Percentiles rank a stretch among this genome's conserved stretches.
These are phyloP conservation scores for Planococcus citri DNA, from an alignment of 1,140 invertebrate genomes.

Conservation along the genomic window DNA sequence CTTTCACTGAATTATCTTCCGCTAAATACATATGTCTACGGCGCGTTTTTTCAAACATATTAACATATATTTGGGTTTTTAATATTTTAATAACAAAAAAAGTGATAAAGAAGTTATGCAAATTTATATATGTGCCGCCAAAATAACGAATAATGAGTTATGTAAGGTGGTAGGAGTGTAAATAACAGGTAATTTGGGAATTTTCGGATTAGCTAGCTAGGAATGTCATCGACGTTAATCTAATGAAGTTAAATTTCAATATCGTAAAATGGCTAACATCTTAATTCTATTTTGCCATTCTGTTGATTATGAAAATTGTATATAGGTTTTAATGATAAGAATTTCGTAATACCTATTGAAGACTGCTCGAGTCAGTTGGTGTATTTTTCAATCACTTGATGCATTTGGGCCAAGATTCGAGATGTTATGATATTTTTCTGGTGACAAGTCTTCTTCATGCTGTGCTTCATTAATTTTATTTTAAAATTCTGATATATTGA, in stretches of 20 bases:
- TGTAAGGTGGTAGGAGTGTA: background rate
- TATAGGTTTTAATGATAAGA: too few relatives aligned
- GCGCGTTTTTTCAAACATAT: background rate
- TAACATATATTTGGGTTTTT: background rate
- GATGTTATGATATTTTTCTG: too few relatives aligned
- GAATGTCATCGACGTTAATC: background rate
- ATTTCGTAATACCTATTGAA: too few relatives aligned
- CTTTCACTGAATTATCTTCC: constrained; percentile 6
- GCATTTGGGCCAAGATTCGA: too few relatives aligned
- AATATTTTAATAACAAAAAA: constrained; percentile 1
- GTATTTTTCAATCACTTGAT: too few relatives aligned
- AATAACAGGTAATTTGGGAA: background rate
- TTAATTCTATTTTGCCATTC: background rate
- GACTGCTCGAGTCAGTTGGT: too few relatives aligned
- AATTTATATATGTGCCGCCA: background rate
- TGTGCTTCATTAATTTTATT: too few relatives aligned
- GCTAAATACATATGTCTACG: background rate
- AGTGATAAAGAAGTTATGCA: background rate
- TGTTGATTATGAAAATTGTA: too few relatives aligned
- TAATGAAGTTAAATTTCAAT: background rate
- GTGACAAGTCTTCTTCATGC: too few relatives aligned
- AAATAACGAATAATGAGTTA: background rate
- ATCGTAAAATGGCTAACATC: background rate
- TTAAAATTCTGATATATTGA: too few relatives aligned
- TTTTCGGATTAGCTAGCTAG: too few relatives aligned